Conservation (phyloP, 1,140 invertebrate genomes). For the Papilio polyxenes region DNA sequence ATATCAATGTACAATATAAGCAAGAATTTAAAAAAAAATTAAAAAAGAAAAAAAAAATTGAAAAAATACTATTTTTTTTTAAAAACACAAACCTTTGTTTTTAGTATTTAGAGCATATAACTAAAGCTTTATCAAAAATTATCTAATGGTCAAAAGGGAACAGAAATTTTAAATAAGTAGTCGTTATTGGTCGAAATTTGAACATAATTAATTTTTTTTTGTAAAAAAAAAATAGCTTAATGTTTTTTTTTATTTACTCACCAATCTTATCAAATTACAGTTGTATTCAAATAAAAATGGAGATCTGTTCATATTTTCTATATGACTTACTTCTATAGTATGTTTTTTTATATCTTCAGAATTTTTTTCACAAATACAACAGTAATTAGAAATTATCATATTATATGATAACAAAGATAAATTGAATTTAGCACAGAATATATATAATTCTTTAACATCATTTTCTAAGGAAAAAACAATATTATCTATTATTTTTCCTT, state of each 20-base stretch:
- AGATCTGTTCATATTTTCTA: slow-evolving; percentile 10
- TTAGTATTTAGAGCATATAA: too few species aligned
- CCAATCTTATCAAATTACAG: slow-evolving; percentile 48
- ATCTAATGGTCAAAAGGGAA: too few species aligned
- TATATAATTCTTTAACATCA: background rate
- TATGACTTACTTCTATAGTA: slow-evolving; percentile 26
- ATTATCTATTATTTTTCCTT: background rate
- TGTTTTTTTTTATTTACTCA: slow-evolving; percentile 39
- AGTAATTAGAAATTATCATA: slow-evolving; percentile 37
- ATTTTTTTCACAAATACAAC: slow-evolving; percentile 40
- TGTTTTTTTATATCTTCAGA: slow-evolving; percentile 7
- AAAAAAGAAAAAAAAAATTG: too few species aligned
- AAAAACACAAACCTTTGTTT: too few species aligned
- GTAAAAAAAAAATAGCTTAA: too few species aligned
- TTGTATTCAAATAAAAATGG: slow-evolving; percentile 40
- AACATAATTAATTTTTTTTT: too few species aligned
- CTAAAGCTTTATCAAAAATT: too few species aligned
- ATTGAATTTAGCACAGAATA: slow-evolving; percentile 6
- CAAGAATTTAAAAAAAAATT: background rate
- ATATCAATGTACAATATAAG: background rate
- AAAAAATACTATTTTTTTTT: too few species aligned
- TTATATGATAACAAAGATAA: slow-evolving; percentile 40
- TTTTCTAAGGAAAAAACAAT: background rate
- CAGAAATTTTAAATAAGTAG: too few species aligned
- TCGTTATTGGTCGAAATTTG: too few species aligned